Evolutionary conservation across 2,797 vertebrate species (phyloP).

Genomic region (Sus cebifrons): DNA sequence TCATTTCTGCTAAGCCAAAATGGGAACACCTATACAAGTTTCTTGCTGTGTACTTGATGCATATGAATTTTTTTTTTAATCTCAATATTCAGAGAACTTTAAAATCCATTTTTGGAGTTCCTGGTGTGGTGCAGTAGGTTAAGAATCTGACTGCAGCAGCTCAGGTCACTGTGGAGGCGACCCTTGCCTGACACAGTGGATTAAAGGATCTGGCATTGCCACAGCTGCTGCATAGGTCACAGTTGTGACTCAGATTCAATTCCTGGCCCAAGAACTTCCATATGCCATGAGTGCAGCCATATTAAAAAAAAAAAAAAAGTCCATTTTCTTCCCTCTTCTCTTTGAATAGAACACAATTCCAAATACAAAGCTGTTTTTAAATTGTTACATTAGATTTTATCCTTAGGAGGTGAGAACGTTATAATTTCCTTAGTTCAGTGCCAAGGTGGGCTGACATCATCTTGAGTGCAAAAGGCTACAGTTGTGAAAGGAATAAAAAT

Average conservation of each 20-base stretch:
- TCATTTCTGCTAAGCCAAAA: no score
- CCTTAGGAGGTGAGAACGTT: slow-evolving; percentile 32
- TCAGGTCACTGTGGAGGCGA: no score
- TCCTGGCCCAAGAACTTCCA: no score
- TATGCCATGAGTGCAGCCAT: no score
- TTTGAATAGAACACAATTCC: not conserved
- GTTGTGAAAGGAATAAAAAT: slow-evolving; percentile 10
- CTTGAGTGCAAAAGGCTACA: not conserved
- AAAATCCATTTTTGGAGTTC: not conserved
- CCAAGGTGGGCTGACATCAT: slow-evolving; percentile 49
- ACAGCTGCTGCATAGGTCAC: no score
- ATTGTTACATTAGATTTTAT: slow-evolving; percentile 50
- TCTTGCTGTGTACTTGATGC: not conserved
- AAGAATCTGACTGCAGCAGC: no score
- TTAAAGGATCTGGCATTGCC: no score
- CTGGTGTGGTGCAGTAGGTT: no score
- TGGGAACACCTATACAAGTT: not conserved
- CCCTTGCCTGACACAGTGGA: no score
- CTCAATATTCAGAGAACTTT: slow-evolving; percentile 52
- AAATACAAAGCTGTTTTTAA: slow-evolving; percentile 48
- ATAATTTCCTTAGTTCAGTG: slow-evolving; percentile 44
- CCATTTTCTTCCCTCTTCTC: slow-evolving; percentile 42
- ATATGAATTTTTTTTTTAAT: not conserved
- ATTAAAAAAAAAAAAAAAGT: no score
- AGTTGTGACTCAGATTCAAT: no score